Conservation (phyloP, 1,140 invertebrate species). For the silkworm (Bombyx mori) region DNA sequence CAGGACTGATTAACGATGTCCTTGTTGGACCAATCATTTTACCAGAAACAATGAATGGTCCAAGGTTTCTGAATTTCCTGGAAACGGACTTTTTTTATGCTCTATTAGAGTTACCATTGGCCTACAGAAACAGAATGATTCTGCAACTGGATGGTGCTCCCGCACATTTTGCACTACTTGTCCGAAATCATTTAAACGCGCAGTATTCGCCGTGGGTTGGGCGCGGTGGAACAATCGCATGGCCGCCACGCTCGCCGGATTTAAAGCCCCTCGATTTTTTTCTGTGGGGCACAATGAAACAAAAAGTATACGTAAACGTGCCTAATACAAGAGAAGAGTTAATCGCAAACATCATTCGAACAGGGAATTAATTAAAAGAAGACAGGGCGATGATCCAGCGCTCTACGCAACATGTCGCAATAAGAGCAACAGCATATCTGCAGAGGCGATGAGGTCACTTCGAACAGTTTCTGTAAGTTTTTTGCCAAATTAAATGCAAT, state of each 20-base stretch:
- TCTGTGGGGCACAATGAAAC: constrained; percentile 9
- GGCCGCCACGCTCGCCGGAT: background rate
- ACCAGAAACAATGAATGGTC: too few species aligned
- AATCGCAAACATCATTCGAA: constrained; percentile 9
- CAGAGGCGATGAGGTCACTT: background rate
- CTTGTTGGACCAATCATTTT: too few species aligned
- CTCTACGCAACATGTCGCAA: constrained; percentile 4
- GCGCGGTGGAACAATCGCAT: constrained; percentile 13
- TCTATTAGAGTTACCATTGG: too few species aligned
- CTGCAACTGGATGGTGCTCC: background rate
- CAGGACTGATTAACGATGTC: too few species aligned
- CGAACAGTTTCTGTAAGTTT: too few species aligned
- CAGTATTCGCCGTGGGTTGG: constrained; percentile 13
- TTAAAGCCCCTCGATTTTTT: constrained; percentile 13
- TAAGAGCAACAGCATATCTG: constrained; percentile 13
- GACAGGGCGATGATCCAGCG: constrained; percentile 8
- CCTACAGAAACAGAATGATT: too few species aligned
- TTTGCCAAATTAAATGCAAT: too few species aligned
- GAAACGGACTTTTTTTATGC: too few species aligned
- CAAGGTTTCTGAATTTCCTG: too few species aligned
- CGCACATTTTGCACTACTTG: too few species aligned
- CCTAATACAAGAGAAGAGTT: constrained; percentile 8
- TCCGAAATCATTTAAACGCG: too few species aligned
- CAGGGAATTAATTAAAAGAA: constrained; percentile 7
- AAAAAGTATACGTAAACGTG: constrained; percentile 6